Base-by-base conservation (phyloP, 53 echinoderm and acorn worm genomes). In the Astropecten irregularis region DNA sequence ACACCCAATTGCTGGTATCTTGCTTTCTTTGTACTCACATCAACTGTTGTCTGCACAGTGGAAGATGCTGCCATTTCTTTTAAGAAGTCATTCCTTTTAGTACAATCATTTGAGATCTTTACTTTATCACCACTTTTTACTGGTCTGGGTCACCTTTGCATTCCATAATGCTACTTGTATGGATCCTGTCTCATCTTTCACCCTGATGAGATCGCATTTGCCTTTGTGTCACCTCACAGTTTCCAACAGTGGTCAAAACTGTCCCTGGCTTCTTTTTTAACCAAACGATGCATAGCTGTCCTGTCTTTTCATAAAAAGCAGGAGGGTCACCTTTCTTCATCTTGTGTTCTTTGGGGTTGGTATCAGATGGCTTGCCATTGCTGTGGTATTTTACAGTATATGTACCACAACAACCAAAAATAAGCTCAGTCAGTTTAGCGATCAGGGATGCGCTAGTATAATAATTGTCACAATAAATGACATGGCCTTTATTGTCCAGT, bases 321-420 rank as follows among this genome's bases (percentile, higher is more conserved):
- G 71, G 49, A 18, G 62, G 11, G 4, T 88, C 63, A 16, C 73
- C 65, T 55, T 88, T 66, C 76, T 61, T 66, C 49, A 66, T 29
- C 30, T 73, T 71, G 59, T 47, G 42, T 40, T 14, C 2, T 51
- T 47, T 49, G 1, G 49, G 64, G 32, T 50, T 64, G 10, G 84
- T 60, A 2, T 59, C 59, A 22, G 59, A 8, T 14, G 47, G 47
- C 47, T 9, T 8, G 14, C 47, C 47, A 23, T 57, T 22, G 2
- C 10, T 18, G 9, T 2, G 2, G 32, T 0, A 76, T 9, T 55
- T 49, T 8, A 70, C 70, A n/a, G n/a, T n/a, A n/a, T n/a, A n/a
- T 27, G 70, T 70, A 14, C 50, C 70, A 3, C 50, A 70, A 26
- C 70, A 70, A 14, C 70, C 70, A 49, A 70, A 70, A 4, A 48